Evolutionary conservation across 2,888 invertebrate genomes (phyloP), one percentile per base, ranked within the genome.

Genomic region (Noctua pronuba): DNA sequence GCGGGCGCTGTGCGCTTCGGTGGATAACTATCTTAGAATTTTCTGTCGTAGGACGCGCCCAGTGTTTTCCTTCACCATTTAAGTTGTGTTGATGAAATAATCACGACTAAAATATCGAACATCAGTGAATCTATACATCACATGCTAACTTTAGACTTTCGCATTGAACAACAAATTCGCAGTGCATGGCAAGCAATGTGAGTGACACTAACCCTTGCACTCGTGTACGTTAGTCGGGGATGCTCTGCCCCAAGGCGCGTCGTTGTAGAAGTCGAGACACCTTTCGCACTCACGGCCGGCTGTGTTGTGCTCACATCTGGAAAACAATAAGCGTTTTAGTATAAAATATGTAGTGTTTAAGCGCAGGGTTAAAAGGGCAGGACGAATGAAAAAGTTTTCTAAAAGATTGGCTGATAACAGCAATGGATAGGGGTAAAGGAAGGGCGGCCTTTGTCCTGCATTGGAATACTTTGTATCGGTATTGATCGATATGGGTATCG

Each of bases 221-320:
- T 99, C 99, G 94, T 99, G 98, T 1, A 99, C 99, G 93, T 99
- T 98, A 73, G 97, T 97, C 0, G 98, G 98, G 1, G 99, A 99
- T 10, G 99, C 99, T 89, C 99, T 97, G 73, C 98, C 98, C 99
- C 99, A 99, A 2, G 99, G 99, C 44, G 98, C 98, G 93, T 99
- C 99, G 94, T 99, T 99, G 97, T 98, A 99, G 95, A 99, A 99
- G 79, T 99, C 99, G 84, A 98, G 95, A 93, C 99, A 99, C 89
- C 98, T 98, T 89, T 99, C 98, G 93, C 99, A 99, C 92, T 99
- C 99, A 0, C 98, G 98, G 44, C 99, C 99, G 5, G 98, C 98
- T 0, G 99, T 99, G 94, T 99, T 98, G 95, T 99, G 99, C 91
- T 99, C 98, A 94, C 99, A 99, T 90, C 98, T 98, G 92, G 98